phyloP scores from a whole-genome alignment of 2,888 invertebrate genomes.

The Graphium colonna region DNA sequence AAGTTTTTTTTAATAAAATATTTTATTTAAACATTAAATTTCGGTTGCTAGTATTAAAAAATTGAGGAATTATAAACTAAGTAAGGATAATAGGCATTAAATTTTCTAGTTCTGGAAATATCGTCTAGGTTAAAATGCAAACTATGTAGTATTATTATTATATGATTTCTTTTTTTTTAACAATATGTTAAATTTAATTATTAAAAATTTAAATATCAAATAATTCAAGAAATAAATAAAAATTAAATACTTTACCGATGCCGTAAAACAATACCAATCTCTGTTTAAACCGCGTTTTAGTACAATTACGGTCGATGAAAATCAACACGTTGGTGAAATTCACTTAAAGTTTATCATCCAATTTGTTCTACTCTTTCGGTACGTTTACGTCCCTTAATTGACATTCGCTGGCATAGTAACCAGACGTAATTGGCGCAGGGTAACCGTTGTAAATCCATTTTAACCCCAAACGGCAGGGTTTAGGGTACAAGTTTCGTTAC shows the following conservation, averaged over 20 bases:
- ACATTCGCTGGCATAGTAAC: slow-evolving; percentile 3
- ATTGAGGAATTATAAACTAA: too few species aligned
- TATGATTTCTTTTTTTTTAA: too few species aligned
- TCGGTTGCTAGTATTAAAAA: too few species aligned
- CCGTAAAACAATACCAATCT: neutral
- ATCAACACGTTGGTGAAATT: neutral
- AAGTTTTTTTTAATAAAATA: too few species aligned
- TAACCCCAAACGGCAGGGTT: slow-evolving; percentile 3
- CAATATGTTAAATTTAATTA: too few species aligned
- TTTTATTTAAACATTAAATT: too few species aligned
- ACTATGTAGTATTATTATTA: too few species aligned
- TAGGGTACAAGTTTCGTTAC: slow-evolving; percentile 5
- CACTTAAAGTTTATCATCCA: neutral
- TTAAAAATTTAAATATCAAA: too few species aligned
- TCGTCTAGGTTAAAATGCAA: too few species aligned
- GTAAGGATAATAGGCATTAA: too few species aligned
- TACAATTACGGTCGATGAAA: neutral
- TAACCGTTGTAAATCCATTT: slow-evolving; percentile 7
- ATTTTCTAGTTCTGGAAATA: too few species aligned
- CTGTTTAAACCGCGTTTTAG: neutral
- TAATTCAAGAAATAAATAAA: too few species aligned
- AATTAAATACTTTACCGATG: neutral
- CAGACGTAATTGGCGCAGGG: slow-evolving; percentile 7
- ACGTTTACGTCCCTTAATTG: slow-evolving; percentile 11
- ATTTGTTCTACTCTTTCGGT: slow-evolving; percentile 2